Percentiles rank a stretch among this genome's conserved stretches.
Evolutionary conservation across 2,888 invertebrate species (phyloP).

Genomic region (Erebia palarica): DNA sequence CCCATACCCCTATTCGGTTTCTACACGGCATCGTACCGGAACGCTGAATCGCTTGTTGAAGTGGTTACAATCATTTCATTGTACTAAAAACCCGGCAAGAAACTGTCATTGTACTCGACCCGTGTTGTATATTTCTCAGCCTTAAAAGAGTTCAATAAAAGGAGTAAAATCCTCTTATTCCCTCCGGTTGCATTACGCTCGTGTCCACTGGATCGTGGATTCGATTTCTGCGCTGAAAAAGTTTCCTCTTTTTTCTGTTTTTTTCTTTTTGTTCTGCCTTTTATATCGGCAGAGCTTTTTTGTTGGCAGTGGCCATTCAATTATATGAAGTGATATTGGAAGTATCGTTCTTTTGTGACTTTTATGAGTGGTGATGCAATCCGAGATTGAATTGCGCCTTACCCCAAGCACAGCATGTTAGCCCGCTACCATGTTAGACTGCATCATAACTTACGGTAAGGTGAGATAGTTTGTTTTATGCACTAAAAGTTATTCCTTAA

Average conservation of each 20-base stretch:
- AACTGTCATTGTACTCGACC: background rate
- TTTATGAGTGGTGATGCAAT: background rate
- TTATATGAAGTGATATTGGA: slow-evolving; percentile 19
- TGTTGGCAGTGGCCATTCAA: slow-evolving; percentile 18
- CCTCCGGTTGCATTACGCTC: slow-evolving; percentile 15
- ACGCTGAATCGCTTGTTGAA: too few relatives aligned
- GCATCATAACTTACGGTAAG: too few relatives aligned
- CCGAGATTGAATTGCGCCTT: background rate
- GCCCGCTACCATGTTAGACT: too few relatives aligned
- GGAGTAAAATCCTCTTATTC: slow-evolving; percentile 30
- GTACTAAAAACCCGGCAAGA: background rate
- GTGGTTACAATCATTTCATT: too few relatives aligned
- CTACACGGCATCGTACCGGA: too few relatives aligned
- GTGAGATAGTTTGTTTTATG: too few relatives aligned
- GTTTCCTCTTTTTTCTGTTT: slow-evolving; percentile 1
- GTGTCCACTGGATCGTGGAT: slow-evolving; percentile 24
- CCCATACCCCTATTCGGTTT: too few relatives aligned
- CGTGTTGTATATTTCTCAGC: background rate
- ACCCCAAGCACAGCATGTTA: too few relatives aligned
- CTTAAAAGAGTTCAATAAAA: slow-evolving; percentile 7
- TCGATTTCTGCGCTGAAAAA: slow-evolving; percentile 21
- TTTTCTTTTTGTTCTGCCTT: slow-evolving; percentile 25
- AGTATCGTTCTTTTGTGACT: slow-evolving; percentile 7
- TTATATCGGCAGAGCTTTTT: slow-evolving; percentile 15
- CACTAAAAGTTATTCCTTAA: too few relatives aligned